A percentile compares a stretch with the other conserved stretches of the same genome.
Conservation (phyloP, 92 coral and sea anemone genomes). For the Metridium senile region DNA sequence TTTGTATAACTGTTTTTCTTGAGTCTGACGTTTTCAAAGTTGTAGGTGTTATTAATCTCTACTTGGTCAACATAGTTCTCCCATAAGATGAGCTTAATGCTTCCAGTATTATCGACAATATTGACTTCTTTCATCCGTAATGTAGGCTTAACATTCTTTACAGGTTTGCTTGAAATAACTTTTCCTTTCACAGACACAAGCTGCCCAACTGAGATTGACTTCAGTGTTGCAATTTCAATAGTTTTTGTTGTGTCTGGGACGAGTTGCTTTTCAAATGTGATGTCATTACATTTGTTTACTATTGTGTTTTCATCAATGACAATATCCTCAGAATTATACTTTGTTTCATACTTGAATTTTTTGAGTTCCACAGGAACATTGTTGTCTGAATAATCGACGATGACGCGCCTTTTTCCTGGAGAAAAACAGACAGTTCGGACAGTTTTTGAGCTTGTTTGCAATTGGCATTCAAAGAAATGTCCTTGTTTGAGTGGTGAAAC, state of each 20-base stretch:
- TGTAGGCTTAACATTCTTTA: background rate
- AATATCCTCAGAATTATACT: slow-evolving; percentile 26
- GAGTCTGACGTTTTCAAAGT: slow-evolving; percentile 24
- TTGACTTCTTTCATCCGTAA: slow-evolving; percentile 35
- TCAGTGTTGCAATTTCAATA: slow-evolving; percentile 14
- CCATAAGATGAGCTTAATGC: slow-evolving; percentile 37
- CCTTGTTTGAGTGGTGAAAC: slow-evolving; percentile 7
- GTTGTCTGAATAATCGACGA: background rate
- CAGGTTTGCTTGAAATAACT: slow-evolving; percentile 17
- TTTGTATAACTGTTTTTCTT: slow-evolving; percentile 23
- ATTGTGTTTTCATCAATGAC: slow-evolving; percentile 28
- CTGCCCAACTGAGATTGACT: slow-evolving; percentile 45
- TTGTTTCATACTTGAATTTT: slow-evolving; percentile 44
- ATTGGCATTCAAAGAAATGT: slow-evolving; percentile 3
- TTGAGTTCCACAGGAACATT: slow-evolving; percentile 52
- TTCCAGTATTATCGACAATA: slow-evolving; percentile 41
- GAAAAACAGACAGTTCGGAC: slow-evolving; percentile 39
- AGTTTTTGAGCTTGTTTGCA: background rate
- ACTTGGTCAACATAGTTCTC: slow-evolving; percentile 34
- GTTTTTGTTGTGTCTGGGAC: slow-evolving; percentile 38
- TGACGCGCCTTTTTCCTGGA: slow-evolving; percentile 31
- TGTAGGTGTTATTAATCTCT: slow-evolving; percentile 4
- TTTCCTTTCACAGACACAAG: slow-evolving; percentile 55
- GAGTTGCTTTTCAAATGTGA: slow-evolving; percentile 27
- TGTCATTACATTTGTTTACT: slow-evolving; percentile 20